Evolutionary conservation across 2,888 invertebrate genomes (phyloP), one percentile per base, ranked within the genome.

Genomic region (Ecdyonurus torrentis): DNA sequence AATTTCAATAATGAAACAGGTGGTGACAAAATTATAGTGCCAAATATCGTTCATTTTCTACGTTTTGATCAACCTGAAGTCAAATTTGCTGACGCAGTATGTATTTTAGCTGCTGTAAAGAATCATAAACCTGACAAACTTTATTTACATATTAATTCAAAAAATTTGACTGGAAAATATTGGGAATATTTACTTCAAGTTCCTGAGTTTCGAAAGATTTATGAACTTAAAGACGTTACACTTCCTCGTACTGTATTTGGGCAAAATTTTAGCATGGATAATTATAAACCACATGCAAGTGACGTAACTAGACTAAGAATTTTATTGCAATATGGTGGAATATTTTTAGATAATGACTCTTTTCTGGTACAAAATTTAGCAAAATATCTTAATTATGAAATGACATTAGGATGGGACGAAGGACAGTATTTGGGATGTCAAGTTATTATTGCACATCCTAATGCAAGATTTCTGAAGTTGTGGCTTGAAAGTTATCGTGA

Each of bases 41-140:
- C 72, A 5, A 71, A 72, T 61, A 66, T 70, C 61, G 68, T 72
- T n/a, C 72, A 72, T 64, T 72, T 69, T 62, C 67, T 72, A n/a
- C 66, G 69, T 19, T 70, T 68, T 62, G 67, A 67, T 25, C 61
- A 66, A 19, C 58, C 60, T 2, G 63, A 66, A 52, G 63, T 69
- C 23, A 66, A 63, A 22, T 70, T 69, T 64, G 65, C 68, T 52
- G 68, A 70, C 59, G 65, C 66, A 22, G 63, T 69, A 24, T 67
- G 67, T 60, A 64, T 70, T 18, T 63, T 68, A 53, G 67, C 70
- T 2, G 70, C 69, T 2, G 65, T 67, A 61, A 63, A 64, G 63
- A 66, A 72, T 61, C 71, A 71, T 58, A 66, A 64, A 24, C 72
- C 72, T 1, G 70, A 70, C 20, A 65, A 66, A 52, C 66, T 72